Evolutionary conservation across 2,797 vertebrate genomes (phyloP).

Genomic region (Chrosomus eos): DNA sequence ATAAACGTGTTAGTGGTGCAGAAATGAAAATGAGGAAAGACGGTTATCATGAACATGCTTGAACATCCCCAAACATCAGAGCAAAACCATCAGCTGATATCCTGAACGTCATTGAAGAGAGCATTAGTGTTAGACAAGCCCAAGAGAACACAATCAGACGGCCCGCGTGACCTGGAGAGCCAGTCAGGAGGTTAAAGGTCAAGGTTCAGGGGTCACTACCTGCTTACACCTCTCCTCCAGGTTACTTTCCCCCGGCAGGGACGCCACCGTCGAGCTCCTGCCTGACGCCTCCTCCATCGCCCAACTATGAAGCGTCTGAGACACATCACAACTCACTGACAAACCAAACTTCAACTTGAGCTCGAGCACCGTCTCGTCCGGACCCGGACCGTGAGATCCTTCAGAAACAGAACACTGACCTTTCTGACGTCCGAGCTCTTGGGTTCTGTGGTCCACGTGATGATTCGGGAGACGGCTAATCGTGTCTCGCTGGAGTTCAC

Average conservation of each 20-base stretch:
- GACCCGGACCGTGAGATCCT: not conserved
- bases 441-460: slow-evolving; percentile 97
- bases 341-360: not conserved
- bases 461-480: slow-evolving; percentile 93
- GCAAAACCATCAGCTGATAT: not conserved
- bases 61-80: slow-evolving; percentile 9
- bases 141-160: not conserved
- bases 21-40: slow-evolving; percentile 32
- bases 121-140: slow-evolving; percentile 13
- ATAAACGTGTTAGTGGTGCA: slow-evolving; percentile 6
- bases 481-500: slow-evolving; percentile 95
- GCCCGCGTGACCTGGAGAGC: slow-evolving; percentile 20
- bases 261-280: slow-evolving; percentile 83
- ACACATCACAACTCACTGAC: slow-evolving; percentile 30
- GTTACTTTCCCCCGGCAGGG: slow-evolving; percentile 88
- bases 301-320: slow-evolving; percentile 86
- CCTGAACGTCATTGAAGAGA: slow-evolving; percentile 16
- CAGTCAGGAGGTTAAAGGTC: slow-evolving; percentile 28
- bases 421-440: slow-evolving; percentile 97
- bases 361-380: not conserved
- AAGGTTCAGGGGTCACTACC: slow-evolving; percentile 78
- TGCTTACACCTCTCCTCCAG: slow-evolving; percentile 95
- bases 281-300: slow-evolving; percentile 85
- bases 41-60: slow-evolving; percentile 39
- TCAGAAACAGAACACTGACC: slow-evolving; percentile 72